phyloP scores from a whole-genome alignment of 1,140 invertebrate species.

The Pseudachorutes palmiensis region DNA sequence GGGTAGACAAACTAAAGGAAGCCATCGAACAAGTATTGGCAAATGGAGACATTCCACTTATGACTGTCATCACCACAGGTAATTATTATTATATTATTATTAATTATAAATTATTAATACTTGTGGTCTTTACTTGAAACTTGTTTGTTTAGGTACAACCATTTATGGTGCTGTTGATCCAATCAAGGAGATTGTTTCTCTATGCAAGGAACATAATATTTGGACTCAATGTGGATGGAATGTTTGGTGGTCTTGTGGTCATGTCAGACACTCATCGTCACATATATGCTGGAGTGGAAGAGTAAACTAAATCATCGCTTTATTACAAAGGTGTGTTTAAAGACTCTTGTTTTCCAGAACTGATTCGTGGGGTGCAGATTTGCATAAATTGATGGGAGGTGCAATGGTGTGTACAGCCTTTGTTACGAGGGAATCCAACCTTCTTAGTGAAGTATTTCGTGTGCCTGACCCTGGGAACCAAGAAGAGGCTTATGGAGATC shows the following conservation, averaged over 20 bases:
- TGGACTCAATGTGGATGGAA: slow-evolving; percentile 95
- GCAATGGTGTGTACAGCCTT: not conserved
- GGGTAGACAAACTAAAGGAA: slow-evolving; percentile 56
- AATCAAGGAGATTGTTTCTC: slow-evolving; percentile 61
- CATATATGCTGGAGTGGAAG: slow-evolving; percentile 61
- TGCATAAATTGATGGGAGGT: slow-evolving; percentile 11
- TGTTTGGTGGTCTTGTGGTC: slow-evolving; percentile 82
- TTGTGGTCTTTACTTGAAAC: slow-evolving; percentile 1
- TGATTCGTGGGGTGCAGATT: slow-evolving; percentile 7
- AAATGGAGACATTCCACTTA: slow-evolving; percentile 64
- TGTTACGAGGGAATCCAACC: not conserved
- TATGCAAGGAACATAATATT: slow-evolving; percentile 72
- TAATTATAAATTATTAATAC: slow-evolving; percentile 43
- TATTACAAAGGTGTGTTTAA: not conserved
- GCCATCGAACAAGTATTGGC: slow-evolving; percentile 58
- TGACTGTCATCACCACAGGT: slow-evolving; percentile 74
- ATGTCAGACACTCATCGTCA: slow-evolving; percentile 68
- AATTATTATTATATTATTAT: slow-evolving; percentile 49
- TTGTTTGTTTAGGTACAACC: slow-evolving; percentile 42
- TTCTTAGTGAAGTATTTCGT: not conserved
- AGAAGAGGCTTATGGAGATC: not conserved
- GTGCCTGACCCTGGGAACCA: not conserved
- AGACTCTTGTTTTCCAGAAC: not conserved
- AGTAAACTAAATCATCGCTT: slow-evolving; percentile 38
- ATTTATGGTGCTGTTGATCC: slow-evolving; percentile 81